phyloP scores from a whole-genome alignment of 2,888 invertebrate genomes.

The Lamellibrachia columna region DNA sequence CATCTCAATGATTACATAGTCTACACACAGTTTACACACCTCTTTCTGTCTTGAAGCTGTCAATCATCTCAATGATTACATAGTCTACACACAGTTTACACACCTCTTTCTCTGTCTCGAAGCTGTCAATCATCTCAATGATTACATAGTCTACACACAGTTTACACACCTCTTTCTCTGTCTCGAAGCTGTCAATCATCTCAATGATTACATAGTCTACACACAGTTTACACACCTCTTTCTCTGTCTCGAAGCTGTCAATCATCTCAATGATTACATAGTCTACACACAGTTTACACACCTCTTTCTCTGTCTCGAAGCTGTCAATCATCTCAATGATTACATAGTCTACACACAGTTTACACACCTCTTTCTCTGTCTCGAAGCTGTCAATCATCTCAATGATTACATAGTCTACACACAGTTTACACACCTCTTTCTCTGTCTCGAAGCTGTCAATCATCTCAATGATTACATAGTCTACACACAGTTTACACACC shows the following conservation, averaged over 20 bases:
- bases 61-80: constrained; percentile 86
- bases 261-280: constrained; percentile 84
- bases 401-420: neutral
- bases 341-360: neutral
- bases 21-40: constrained; percentile 66
- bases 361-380: neutral
- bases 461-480: constrained; percentile 81
- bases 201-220: neutral
- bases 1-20: constrained; percentile 72
- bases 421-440: constrained; percentile 74
- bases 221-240: constrained; percentile 73
- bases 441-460: constrained; percentile 93
- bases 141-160: neutral
- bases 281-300: constrained; percentile 59
- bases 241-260: constrained; percentile 92
- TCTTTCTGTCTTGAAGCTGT: constrained; percentile 94
- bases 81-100: neutral
- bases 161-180: neutral
- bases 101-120: neutral
- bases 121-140: neutral
- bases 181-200: neutral
- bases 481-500: constrained; percentile 66
- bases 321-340: constrained; percentile 94
- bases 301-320: constrained; percentile 90
- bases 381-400: neutral